Evolutionary conservation across 2,888 invertebrate species (phyloP), one percentile per base, ranked within the genome.

Genomic region (Heliconius ethilla): DNA sequence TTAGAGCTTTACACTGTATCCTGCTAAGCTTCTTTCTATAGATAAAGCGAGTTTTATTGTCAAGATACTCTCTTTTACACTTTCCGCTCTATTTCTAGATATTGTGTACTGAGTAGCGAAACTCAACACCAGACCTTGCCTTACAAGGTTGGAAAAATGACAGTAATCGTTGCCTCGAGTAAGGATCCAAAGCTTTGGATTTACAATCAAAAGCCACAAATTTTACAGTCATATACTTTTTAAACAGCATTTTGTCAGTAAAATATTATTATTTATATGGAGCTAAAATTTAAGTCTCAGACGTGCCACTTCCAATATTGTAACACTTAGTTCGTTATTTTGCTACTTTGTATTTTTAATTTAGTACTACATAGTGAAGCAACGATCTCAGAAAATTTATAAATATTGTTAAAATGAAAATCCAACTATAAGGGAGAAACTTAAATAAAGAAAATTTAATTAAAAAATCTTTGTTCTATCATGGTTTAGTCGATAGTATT

Each of bases 261-360:
- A 70, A 72, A 72, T 72, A n/a, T 33, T 72, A n/a, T n/a, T n/a
- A n/a, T n/a, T n/a, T n/a, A 72, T 33, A n/a, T 72, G 3, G 29
- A 59, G 55, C 13, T 33, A 33, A 59, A 22, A 13, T 59, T 72
- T 13, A 72, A 59, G 11, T 55, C n/a, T 33, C 22, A 72, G 3
- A 72, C 55, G 33, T 72, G 70, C 55, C 55, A 55, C 22, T 55
- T 29, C 13, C 33, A 33, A 55, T 72, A 72, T 33, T 33, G 70
- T 33, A 33, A 72, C 13, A 72, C 55, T 72, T 72, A 27, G 27
- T 51, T 70, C 7, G 7, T 0, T 51, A 51, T 27, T 33, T 33
- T 4, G 33, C 27, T 72, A 72, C 70, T 55, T 72, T 72, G 70
- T 72, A 72, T 33, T 33, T 27, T 70, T 45, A 70, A 70, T 9